Percentiles rank a stretch among this genome's conserved stretches.
Conservation (phyloP, 2,888 invertebrate species). For the Oxycera nigricornis region DNA sequence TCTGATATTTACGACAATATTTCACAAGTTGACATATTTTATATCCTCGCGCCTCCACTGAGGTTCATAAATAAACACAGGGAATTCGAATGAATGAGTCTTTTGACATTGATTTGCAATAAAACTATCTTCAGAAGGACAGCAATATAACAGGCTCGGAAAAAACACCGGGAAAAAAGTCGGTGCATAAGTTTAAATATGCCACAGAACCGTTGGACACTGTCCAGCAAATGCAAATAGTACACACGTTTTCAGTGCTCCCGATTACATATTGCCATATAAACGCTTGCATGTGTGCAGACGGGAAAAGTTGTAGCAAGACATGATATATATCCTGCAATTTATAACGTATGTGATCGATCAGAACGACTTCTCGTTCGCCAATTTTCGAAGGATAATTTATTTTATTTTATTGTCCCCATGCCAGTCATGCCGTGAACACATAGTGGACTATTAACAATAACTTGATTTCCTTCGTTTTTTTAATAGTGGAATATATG, state of each 20-base stretch:
- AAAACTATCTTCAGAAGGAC: background rate
- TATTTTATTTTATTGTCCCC: constrained; percentile 11
- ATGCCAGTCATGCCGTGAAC: background rate
- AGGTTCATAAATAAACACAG: constrained; percentile 12
- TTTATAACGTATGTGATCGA: constrained; percentile 12
- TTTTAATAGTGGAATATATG: no score
- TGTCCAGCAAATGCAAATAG: background rate
- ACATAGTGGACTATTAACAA: background rate
- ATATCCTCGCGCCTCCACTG: constrained; percentile 3
- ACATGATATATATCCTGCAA: constrained; percentile 17
- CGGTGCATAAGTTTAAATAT: constrained; percentile 10
- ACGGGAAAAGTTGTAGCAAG: background rate
- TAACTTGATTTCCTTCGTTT: no score
- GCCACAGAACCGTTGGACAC: background rate
- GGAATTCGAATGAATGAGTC: constrained; percentile 8
- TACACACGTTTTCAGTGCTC: background rate
- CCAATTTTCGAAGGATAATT: constrained; percentile 2
- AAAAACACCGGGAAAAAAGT: background rate
- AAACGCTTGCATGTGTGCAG: background rate
- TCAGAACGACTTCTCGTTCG: background rate
- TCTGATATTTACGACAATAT: constrained; percentile 2
- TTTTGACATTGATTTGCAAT: constrained; percentile 28
- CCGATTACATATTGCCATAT: background rate
- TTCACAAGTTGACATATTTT: constrained; percentile 24
- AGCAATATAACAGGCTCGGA: background rate